These are phyloP conservation scores for Tinea semifulvella DNA, from an alignment of 2,888 invertebrate genomes.

Conservation along the genomic window DNA sequence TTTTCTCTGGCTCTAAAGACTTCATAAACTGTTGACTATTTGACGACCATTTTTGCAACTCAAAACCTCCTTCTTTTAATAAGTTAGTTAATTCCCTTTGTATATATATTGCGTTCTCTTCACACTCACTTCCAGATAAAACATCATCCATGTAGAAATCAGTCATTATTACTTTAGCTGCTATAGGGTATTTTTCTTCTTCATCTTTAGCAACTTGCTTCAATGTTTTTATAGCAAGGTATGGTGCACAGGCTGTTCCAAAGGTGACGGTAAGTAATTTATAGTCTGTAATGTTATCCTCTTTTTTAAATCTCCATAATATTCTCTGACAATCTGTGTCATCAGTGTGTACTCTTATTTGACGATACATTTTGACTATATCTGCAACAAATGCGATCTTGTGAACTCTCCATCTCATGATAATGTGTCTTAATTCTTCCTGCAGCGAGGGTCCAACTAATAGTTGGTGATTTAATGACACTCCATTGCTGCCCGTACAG, in stretches of 20 bases:
- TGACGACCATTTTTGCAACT: constrained; percentile 12
- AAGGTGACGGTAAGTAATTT: constrained; percentile 20
- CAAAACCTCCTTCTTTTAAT: constrained; percentile 9
- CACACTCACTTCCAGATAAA: constrained; percentile 4
- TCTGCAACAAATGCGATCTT: constrained; percentile 21
- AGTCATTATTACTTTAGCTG: constrained; percentile 14
- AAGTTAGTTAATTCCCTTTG: not conserved
- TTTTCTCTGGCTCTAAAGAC: constrained; percentile 2
- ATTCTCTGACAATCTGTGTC: constrained; percentile 22
- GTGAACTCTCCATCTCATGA: constrained; percentile 23
- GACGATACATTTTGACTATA: constrained; percentile 24
- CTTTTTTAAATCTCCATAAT: constrained; percentile 18
- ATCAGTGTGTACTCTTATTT: constrained; percentile 17
- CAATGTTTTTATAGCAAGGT: constrained; percentile 20
- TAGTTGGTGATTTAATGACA: too few relatives aligned
- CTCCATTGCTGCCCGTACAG: too few relatives aligned
- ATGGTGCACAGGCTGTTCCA: constrained; percentile 22
- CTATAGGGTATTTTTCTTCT: constrained; percentile 16
- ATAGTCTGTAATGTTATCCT: constrained; percentile 17
- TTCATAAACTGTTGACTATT: constrained; percentile 2
- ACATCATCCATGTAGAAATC: constrained; percentile 13
- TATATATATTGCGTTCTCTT: not conserved
- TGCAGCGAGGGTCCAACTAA: too few relatives aligned
- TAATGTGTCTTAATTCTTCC: constrained; percentile 21
- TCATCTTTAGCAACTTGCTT: constrained; percentile 20